These are phyloP conservation scores for Ahaetulla prasina DNA, from an alignment of 2,113 vertebrate genomes.

Conservation along the genomic window DNA sequence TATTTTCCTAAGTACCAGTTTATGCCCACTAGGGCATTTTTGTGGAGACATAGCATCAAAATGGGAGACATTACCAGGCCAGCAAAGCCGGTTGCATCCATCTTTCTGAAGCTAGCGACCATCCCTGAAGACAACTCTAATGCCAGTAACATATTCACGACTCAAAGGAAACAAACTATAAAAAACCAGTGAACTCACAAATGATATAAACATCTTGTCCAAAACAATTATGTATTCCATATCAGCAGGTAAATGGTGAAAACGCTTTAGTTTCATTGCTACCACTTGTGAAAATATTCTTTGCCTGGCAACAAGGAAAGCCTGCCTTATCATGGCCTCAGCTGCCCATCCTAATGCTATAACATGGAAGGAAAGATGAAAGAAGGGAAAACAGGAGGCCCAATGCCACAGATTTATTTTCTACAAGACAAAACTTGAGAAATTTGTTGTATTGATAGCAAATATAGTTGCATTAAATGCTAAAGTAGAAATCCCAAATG, in stretches of 20 bases:
- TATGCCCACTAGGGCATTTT: neutral
- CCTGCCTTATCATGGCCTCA: neutral
- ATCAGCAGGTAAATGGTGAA: too few relatives aligned
- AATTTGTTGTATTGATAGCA: neutral
- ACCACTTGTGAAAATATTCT: neutral
- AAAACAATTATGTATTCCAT: too few relatives aligned
- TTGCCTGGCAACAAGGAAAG: neutral
- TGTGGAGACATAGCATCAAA: neutral
- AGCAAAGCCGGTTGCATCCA: neutral
- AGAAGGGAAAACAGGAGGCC: neutral
- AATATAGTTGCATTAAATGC: neutral
- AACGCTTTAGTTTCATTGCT: too few relatives aligned
- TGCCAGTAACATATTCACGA: neutral
- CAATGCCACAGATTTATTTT: neutral
- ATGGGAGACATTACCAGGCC: neutral
- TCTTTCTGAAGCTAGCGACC: neutral
- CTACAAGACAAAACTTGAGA: neutral
- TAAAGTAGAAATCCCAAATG: neutral
- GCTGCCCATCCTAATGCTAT: neutral
- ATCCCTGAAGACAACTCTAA: neutral
- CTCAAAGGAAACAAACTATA: neutral
- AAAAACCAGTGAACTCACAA: neutral
- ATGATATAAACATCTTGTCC: neutral
- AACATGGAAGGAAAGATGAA: neutral
- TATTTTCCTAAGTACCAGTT: neutral